Conservation (phyloP, 2,888 invertebrate genomes). For the Euplagia quadripunctaria region DNA sequence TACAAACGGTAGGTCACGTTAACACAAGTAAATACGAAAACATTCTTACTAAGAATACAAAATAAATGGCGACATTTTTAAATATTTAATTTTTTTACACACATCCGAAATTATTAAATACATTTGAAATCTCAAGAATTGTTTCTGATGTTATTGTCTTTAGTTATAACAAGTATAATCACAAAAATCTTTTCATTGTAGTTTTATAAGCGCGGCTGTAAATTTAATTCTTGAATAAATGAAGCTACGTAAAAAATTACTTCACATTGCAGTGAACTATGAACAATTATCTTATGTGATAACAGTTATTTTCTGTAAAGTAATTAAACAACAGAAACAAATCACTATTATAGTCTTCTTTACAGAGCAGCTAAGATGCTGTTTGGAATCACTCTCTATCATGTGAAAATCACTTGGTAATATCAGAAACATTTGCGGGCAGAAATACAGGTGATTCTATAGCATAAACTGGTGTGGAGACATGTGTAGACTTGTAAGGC, state of each 20-base stretch:
- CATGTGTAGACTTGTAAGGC: conserved; percentile 61
- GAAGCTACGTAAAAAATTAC: neutral
- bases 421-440: conserved; percentile 61
- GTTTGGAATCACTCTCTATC: too few relatives aligned
- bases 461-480: conserved; percentile 62
- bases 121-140: neutral
- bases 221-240: neutral
- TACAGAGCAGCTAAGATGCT: neutral
- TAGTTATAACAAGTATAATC: neutral
- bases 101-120: neutral
- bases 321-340: neutral
- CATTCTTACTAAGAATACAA: neutral
- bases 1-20: neutral
- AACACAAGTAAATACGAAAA: neutral
- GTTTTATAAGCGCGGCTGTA: neutral
- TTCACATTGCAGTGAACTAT: neutral
- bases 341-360: neutral
- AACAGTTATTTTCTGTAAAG: neutral
- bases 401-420: conserved; percentile 37
- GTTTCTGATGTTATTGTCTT: too few relatives aligned
- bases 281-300: neutral
- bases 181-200: neutral
- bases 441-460: conserved; percentile 77
- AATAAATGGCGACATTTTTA: neutral
- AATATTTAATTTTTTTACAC: neutral